phyloP scores from a whole-genome alignment of 2,888 invertebrate species.

The Metacarcinus magister region DNA sequence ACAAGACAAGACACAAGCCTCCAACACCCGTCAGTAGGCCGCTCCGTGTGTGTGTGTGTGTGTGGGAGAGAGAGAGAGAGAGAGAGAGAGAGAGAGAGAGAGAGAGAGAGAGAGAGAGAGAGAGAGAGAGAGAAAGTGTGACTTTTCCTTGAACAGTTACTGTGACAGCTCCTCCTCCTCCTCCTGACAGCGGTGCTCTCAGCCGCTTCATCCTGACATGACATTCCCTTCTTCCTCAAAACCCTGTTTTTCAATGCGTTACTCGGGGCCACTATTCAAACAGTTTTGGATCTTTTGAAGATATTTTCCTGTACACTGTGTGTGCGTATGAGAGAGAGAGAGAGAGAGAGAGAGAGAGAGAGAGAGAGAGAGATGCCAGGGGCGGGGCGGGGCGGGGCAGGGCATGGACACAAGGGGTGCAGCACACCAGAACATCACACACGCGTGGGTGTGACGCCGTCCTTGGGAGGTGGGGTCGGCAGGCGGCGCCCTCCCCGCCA shows the following conservation, averaged over 20 bases:
- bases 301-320: slow-evolving; percentile 17
- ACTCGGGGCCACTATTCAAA: background rate
- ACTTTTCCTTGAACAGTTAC: background rate
- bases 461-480: slow-evolving; percentile 54
- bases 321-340: background rate
- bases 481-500: slow-evolving; percentile 59
- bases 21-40: slow-evolving; percentile 35
- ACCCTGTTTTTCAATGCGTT: background rate
- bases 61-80: background rate
- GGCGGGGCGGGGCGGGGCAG: slow-evolving; percentile 36
- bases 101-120: background rate
- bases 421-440: slow-evolving; percentile 10
- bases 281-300: background rate
- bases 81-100: slow-evolving; percentile 12
- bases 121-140: background rate
- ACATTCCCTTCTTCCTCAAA: background rate
- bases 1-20: background rate
- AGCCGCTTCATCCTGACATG: too few relatives aligned
- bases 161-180: background rate
- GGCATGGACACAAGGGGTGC: background rate
- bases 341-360: slow-evolving; percentile 18
- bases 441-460: background rate
- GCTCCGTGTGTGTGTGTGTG: slow-evolving; percentile 13
- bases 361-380: background rate
- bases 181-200: background rate